phyloP scores from a whole-genome alignment of 2,888 invertebrate genomes.

The Xanthostigma xanthostigma region DNA sequence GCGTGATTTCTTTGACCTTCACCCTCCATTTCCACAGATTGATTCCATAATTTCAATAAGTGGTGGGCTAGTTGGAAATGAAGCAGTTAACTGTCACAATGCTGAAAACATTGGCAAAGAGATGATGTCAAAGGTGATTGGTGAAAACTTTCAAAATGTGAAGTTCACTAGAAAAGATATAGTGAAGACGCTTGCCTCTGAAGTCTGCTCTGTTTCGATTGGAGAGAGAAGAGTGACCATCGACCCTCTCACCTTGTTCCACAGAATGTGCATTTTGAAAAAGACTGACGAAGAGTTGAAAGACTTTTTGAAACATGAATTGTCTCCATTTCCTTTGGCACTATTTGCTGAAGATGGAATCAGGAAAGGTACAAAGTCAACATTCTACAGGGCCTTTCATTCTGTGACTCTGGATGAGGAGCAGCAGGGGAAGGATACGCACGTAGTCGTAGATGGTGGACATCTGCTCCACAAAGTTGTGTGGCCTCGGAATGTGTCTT shows the following conservation, averaged over 20 bases:
- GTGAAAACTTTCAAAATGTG: conserved; percentile 8
- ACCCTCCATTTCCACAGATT: conserved; percentile 8
- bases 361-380: too few relatives aligned
- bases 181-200: conserved; percentile 12
- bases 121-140: conserved; percentile 9
- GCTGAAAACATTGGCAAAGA: conserved; percentile 10
- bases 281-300: conserved; percentile 16
- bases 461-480: conserved; percentile 18
- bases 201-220: conserved; percentile 12
- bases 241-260: conserved; percentile 14
- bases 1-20: conserved; percentile 6
- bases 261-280: conserved; percentile 15
- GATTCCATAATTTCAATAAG: conserved; percentile 9
- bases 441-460: conserved; percentile 19
- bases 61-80: conserved; percentile 7
- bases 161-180: conserved; percentile 15
- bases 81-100: conserved; percentile 8
- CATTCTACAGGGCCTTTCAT: too few relatives aligned
- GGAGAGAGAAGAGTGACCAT: conserved; percentile 8
- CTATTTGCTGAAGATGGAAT: too few relatives aligned
- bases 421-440: neutral
- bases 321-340: too few relatives aligned
- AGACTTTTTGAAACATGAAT: conserved; percentile 7
- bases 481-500: conserved; percentile 14
- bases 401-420: too few relatives aligned